These are phyloP conservation scores for Trachymyrmex cornetzi DNA, from an alignment of 1,140 invertebrate genomes.

Conservation along the genomic window DNA sequence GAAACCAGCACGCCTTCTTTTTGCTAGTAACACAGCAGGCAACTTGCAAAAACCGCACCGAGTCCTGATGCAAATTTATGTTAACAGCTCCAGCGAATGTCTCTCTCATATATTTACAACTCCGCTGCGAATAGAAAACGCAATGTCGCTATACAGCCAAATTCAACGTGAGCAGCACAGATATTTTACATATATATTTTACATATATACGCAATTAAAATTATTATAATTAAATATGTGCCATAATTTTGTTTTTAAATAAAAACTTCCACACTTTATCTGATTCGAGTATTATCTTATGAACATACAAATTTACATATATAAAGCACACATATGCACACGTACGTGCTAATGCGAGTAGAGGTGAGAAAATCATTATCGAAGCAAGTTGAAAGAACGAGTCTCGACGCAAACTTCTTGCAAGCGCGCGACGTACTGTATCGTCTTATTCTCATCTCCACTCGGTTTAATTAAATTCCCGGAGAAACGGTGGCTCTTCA, in stretches of 20 bases:
- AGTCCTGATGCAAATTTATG: conserved; percentile 80
- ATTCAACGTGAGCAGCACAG: background rate
- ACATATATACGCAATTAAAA: conserved; percentile 9
- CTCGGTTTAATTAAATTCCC: conserved; percentile 84
- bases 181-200: conserved; percentile 5
- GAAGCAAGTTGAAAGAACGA: conserved; percentile 69
- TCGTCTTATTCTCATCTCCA: conserved; percentile 73
- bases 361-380: conserved; percentile 76
- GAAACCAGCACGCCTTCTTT: conserved; percentile 55
- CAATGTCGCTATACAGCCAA: background rate
- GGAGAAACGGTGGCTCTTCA: conserved; percentile 74
- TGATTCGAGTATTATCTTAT: background rate
- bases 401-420: conserved; percentile 77
- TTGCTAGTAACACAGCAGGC: conserved; percentile 52
- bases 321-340: background rate
- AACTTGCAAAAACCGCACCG: conserved; percentile 66
- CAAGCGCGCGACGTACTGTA: conserved; percentile 76
- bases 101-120: conserved; percentile 73
- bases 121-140: conserved; percentile 61
- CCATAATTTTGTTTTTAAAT: background rate
- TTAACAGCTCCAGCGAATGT: conserved; percentile 77
- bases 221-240: conserved; percentile 9
- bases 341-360: background rate
- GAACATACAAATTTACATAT: conserved; percentile 1
- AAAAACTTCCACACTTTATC: conserved; percentile 10